Evolutionary conservation across 2,888 invertebrate species (phyloP).

Genomic region (Epiblema foenella): DNA sequence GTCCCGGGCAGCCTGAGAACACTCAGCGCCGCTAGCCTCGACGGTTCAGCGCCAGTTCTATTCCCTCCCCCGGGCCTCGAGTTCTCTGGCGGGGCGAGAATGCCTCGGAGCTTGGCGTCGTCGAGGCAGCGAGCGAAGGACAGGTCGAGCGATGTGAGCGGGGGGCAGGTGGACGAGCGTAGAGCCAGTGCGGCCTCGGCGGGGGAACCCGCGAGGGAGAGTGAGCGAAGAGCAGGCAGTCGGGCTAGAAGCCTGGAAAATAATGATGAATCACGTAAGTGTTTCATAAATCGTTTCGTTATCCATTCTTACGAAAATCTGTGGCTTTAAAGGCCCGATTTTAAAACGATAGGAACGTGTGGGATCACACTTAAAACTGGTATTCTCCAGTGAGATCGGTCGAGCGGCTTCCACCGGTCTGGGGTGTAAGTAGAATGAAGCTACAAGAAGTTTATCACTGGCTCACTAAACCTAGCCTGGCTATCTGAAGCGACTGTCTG

Average conservation of each 20-base stretch:
- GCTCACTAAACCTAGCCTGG: too few species aligned
- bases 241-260: slow-evolving; percentile 88
- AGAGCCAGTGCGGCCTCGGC: slow-evolving; percentile 92
- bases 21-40: slow-evolving; percentile 88
- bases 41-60: slow-evolving; percentile 74
- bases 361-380: too few species aligned
- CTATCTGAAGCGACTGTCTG: too few species aligned
- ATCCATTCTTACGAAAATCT: too few species aligned
- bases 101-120: slow-evolving; percentile 93
- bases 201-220: slow-evolving; percentile 91
- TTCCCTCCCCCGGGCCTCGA: slow-evolving; percentile 87
- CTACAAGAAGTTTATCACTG: too few species aligned
- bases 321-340: too few species aligned
- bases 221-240: slow-evolving; percentile 91
- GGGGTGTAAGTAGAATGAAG: too few species aligned
- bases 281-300: too few species aligned
- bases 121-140: slow-evolving; percentile 94
- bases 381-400: too few species aligned
- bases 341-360: too few species aligned
- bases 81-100: slow-evolving; percentile 94
- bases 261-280: not conserved
- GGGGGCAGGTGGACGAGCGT: slow-evolving; percentile 92
- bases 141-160: slow-evolving; percentile 90
- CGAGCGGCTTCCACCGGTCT: too few species aligned
- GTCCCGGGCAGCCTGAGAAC: slow-evolving; percentile 93